Evolutionary conservation across 2,888 invertebrate genomes (phyloP), one percentile per base, ranked within the genome.

Genomic region (Zaprionus lineosus): DNA sequence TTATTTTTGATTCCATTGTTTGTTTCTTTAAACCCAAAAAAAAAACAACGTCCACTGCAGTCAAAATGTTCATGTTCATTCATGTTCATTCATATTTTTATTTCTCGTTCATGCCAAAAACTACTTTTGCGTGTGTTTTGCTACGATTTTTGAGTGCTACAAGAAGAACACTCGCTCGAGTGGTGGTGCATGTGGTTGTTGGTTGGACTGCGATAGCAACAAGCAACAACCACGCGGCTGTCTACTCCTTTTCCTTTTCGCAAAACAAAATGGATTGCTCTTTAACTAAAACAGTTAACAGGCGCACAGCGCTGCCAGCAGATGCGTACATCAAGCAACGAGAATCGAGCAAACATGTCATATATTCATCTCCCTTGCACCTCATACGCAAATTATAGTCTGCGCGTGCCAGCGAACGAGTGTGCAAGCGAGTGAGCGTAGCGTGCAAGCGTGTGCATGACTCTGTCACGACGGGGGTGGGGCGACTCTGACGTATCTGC

Each of bases 281-380:
- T 87, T 87, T 89, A 89, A 89, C 90, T 89, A 89, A 89, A 90
- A 88, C 89, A 89, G 89, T 88, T 88, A 90, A 69, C 81, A 89
- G 89, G 89, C 65, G 57, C 37, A 9, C 70, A 73, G 73, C 59
- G 31, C 19, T 3, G 11, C 3, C 19, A 51, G 58, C 64, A 67
- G 48, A 34, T 48, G 39, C 18, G 14, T 2, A 8, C 36, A 44
- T 6, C 24, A 14, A 1, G n/a, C 46, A 59, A 40, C 43, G 55
- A 76, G 53, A 59, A 31, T 50, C 50, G 44, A 37, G 41, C 78
- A 77, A 78, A 64, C 59, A 64, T 58, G 48, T 19, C 36, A 40
- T 61, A 67, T 43, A 43, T 52, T 63, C 40, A 36, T 74, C 72
- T 31, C 72, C 15, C 56, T 84, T 57, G 34, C 57, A 48, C 69